These are phyloP conservation scores for Acanthornis magna DNA, from an alignment of 2,797 vertebrate species.

Conservation along the genomic window DNA sequence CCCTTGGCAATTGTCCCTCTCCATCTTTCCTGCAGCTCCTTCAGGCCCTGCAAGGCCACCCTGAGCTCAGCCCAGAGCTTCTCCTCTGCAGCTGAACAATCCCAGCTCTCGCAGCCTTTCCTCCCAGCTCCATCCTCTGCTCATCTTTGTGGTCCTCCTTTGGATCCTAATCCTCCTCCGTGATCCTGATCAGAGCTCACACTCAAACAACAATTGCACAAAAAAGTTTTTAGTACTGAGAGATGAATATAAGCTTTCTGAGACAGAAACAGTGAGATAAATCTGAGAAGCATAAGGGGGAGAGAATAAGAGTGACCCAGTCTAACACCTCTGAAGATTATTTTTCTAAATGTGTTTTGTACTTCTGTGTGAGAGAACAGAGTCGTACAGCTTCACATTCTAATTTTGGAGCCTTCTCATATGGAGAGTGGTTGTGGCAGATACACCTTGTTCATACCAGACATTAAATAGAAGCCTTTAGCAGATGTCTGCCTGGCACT, in stretches of 20 bases:
- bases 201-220: not conserved
- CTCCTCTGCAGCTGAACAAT: not conserved
- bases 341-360: not conserved
- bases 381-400: not conserved
- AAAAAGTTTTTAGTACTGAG: not conserved
- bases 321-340: not conserved
- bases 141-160: not conserved
- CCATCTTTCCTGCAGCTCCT: not conserved
- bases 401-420: not conserved
- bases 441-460: not conserved
- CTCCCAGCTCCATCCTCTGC: not conserved
- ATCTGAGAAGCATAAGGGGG: not conserved
- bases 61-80: not conserved
- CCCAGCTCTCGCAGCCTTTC: not conserved
- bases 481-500: not conserved
- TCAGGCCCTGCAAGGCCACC: not conserved
- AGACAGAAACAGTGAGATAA: not conserved
- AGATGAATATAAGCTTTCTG: not conserved
- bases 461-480: not conserved
- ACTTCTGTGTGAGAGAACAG: not conserved
- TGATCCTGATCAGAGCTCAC: not conserved
- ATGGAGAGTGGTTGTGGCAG: not conserved
- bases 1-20: no score
- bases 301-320: not conserved
- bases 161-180: not conserved